These are phyloP conservation scores for Drusus annulatus DNA, from an alignment of 1,140 invertebrate species.

Conservation along the genomic window DNA sequence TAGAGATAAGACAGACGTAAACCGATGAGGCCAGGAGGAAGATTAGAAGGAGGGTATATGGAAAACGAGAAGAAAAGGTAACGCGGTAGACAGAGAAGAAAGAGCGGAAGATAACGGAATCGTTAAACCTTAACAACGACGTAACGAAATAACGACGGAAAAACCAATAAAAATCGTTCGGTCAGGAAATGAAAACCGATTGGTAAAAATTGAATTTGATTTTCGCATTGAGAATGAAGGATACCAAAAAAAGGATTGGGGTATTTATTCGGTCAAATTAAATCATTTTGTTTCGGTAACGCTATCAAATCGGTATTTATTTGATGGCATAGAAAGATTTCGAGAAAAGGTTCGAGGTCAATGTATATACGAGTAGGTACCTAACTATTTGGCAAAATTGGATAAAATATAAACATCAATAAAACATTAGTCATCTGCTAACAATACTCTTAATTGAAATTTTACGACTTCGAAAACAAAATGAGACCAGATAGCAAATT, in stretches of 20 bases:
- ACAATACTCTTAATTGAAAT: no score
- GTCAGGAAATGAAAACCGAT: slow-evolving; percentile 50
- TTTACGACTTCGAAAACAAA: no score
- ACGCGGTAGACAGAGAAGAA: neutral
- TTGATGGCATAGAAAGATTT: no score
- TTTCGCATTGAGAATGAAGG: neutral
- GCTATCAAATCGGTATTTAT: no score
- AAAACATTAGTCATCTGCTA: no score
- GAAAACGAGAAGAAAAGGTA: slow-evolving; percentile 1
- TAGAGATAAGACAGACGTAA: neutral
- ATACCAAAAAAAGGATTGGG: neutral
- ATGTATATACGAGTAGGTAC: no score
- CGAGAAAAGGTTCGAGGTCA: no score
- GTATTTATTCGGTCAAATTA: no score
- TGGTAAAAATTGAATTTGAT: slow-evolving; percentile 52
- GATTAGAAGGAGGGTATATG: neutral
- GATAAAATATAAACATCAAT: no score
- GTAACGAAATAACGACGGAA: slow-evolving; percentile 51
- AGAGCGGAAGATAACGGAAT: slow-evolving; percentile 33
- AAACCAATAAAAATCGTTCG: slow-evolving; percentile 48
- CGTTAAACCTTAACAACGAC: neutral
- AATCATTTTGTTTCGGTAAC: no score
- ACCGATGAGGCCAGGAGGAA: neutral
- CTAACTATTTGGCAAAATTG: no score
- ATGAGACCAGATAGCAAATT: no score